phyloP scores from a whole-genome alignment of 1,140 invertebrate species.

The Planococcus citri region DNA sequence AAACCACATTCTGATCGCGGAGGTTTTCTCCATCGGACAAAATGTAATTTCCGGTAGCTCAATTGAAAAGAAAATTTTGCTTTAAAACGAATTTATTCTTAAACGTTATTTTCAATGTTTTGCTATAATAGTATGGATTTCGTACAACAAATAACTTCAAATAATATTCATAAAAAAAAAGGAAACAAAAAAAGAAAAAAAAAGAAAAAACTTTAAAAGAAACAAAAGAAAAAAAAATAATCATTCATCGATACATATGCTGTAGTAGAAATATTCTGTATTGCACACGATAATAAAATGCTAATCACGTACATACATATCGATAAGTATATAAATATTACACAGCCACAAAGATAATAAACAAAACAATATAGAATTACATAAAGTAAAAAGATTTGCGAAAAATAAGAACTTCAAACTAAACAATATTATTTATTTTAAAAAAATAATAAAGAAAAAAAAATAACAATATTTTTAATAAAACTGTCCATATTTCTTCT shows the following conservation, averaged over 20 bases:
- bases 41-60: not conserved
- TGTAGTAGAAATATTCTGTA: constrained; percentile 4
- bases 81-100: constrained; percentile 1
- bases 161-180: not conserved
- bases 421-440: not conserved
- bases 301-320: constrained; percentile 15
- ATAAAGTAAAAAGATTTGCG: constrained; percentile 13
- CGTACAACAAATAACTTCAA: not conserved
- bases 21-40: too few relatives aligned
- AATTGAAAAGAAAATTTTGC: not conserved
- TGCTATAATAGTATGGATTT: not conserved
- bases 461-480: not conserved
- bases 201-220: constrained; percentile 7
- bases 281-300: constrained; percentile 9
- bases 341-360: constrained; percentile 18
- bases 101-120: not conserved
- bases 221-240: constrained; percentile 3
- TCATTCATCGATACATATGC: constrained; percentile 18
- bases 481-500: not conserved
- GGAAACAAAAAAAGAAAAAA: not conserved
- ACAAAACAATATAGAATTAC: not conserved
- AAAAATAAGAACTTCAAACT: constrained; percentile 14
- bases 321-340: constrained; percentile 10
- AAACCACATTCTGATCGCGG: too few relatives aligned
- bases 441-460: constrained; percentile 1